Evolutionary conservation across 2,888 invertebrate species (phyloP), one percentile per base, ranked within the genome.

Genomic region (Tolmerus cingulatus): DNA sequence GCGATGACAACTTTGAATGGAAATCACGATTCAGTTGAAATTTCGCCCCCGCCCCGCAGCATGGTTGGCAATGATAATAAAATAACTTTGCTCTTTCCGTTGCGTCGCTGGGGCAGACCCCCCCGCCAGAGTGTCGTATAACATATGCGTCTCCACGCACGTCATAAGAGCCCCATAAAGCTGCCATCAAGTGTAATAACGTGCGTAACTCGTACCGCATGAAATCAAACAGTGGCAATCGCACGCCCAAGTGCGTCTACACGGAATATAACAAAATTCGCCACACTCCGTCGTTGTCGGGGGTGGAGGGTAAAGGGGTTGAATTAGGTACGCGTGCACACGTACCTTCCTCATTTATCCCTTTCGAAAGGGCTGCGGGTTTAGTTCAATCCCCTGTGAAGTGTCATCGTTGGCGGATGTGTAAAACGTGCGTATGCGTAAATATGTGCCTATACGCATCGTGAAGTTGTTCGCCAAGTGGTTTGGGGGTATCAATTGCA

Each of bases 371-470:
- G 43, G 12, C 12, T 46, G 14, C 14, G 76, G n/a, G 14, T 14
- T 23, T 12, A 81, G 27, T 55, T 55, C 46, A 81, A 81, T 46
- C 37, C 81, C 81, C 81, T 27, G 81, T 27, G 55, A 55, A 81
- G 81, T 81, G 81, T 81, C 55, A 81, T 51, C 81, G 27, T 51
- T 81, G 19, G 55, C 57, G 84, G 84, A 84, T 84, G 84, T 84
- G 84, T 84, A 84, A 84, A 84, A 84, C 84, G 84, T 84, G 84
- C 57, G 84, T 84, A 84, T 19, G 66, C 66, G 66, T 84, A 84
- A 66, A 84, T 84, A 66, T 66, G 84, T 74, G 34, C 82, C n/a
- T 51, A n/a, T n/a, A n/a, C 66, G 66, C 40, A 46, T 5, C 74
- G 40, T 84, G 40, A 84, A 84, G 66, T 84, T 66, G 84, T 66